A percentile compares a stretch with the other conserved stretches of the same genome.
Conservation (phyloP, 1,140 invertebrate genomes). For the Aphelenchoides avenae region DNA sequence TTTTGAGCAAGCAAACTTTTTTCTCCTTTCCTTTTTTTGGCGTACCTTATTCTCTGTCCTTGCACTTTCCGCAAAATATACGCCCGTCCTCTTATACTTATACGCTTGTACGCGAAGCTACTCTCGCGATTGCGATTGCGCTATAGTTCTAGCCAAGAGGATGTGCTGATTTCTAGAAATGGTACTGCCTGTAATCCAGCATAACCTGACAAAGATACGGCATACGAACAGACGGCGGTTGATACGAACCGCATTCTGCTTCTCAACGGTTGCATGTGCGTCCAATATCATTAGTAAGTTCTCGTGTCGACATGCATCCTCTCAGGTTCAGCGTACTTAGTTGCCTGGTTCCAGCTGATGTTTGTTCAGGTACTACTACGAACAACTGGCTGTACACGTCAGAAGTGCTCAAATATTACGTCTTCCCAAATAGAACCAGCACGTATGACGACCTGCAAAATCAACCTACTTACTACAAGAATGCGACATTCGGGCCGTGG, state of each 20-base stretch:
- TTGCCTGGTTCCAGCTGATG: background rate
- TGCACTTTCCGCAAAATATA: too few species aligned
- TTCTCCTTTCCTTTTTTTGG: too few species aligned
- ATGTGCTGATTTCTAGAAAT: too few species aligned
- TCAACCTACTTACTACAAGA: constrained; percentile 32
- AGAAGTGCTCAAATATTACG: constrained; percentile 51
- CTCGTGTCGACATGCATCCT: background rate
- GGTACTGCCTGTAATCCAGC: constrained; percentile 41
- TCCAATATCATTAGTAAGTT: constrained; percentile 39
- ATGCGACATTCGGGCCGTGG: constrained; percentile 57
- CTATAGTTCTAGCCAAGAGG: too few species aligned
- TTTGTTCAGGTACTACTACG: constrained; percentile 46
- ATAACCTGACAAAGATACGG: constrained; percentile 40
- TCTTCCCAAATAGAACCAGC: constrained; percentile 49
- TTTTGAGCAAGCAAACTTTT: too few species aligned
- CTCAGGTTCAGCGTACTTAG: constrained; percentile 1
- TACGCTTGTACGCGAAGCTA: too few species aligned
- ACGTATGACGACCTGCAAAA: constrained; percentile 24
- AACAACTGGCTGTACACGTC: constrained; percentile 58
- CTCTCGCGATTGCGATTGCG: too few species aligned
- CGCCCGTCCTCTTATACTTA: too few species aligned
- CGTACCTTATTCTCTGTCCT: too few species aligned
- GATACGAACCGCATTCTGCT: constrained; percentile 32
- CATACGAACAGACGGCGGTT: constrained; percentile 26
- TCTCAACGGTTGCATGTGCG: constrained; percentile 32